Evolutionary conservation across 2,888 invertebrate genomes (phyloP).

Genomic region (Nebria brevicollis): DNA sequence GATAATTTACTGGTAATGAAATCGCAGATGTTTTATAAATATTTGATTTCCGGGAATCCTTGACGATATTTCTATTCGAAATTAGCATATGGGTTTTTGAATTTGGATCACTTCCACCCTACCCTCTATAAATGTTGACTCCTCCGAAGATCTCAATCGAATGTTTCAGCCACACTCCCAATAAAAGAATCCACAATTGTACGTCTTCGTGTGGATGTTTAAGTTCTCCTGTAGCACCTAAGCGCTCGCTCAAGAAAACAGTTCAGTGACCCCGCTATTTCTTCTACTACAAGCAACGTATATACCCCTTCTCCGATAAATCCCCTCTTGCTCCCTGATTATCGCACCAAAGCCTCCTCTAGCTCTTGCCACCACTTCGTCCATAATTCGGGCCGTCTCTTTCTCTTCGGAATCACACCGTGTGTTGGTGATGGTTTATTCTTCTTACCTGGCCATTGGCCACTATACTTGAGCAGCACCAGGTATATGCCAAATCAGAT

Average conservation of each 20-base stretch:
- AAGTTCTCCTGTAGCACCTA: background rate
- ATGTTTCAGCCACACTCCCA: background rate
- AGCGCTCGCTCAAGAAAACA: background rate
- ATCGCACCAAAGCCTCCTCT: background rate
- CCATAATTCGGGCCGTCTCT: background rate
- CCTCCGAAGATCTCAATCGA: background rate
- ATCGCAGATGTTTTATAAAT: no score
- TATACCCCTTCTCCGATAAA: background rate
- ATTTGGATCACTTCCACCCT: no score
- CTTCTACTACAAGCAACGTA: background rate
- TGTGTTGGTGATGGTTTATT: background rate
- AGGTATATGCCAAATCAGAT: background rate
- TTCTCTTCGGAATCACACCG: background rate
- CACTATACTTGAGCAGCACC: constrained; percentile 1
- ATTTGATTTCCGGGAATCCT: no score
- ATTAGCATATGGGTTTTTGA: no score
- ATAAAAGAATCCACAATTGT: background rate
- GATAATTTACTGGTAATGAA: no score
- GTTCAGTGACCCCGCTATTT: constrained; percentile 1
- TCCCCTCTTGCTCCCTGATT: background rate
- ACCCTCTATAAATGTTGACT: background rate
- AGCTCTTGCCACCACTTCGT: background rate
- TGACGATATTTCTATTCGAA: no score
- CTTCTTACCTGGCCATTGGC: background rate
- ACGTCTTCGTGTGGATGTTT: background rate